These are phyloP conservation scores for Drosophila quadrilineata DNA, from an alignment of 1,140 invertebrate genomes.

Conservation along the genomic window DNA sequence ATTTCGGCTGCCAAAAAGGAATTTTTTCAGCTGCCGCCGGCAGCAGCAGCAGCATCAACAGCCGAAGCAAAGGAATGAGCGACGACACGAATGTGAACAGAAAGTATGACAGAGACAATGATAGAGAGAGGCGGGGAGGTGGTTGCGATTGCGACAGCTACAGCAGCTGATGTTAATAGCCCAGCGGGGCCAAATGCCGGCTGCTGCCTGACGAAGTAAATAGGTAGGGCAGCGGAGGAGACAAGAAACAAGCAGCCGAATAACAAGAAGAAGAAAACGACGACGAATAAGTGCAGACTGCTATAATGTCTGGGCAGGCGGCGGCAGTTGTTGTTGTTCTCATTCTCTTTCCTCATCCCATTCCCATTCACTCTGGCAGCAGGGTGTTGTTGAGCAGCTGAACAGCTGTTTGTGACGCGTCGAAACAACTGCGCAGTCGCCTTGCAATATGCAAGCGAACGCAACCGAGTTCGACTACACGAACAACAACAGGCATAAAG, in stretches of 20 bases:
- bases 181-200: slow-evolving; percentile 68
- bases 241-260: too few species aligned
- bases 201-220: slow-evolving; percentile 42
- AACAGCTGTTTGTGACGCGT: slow-evolving; percentile 65
- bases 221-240: too few species aligned
- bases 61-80: slow-evolving; percentile 1
- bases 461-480: slow-evolving; percentile 16
- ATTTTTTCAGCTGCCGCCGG: slow-evolving; percentile 71
- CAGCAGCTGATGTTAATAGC: slow-evolving; percentile 79
- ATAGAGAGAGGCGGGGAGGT: not conserved
- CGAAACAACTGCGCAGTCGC: slow-evolving; percentile 56
- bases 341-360: slow-evolving; percentile 33
- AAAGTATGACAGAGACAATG: too few species aligned
- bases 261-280: slow-evolving; percentile 25
- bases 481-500: slow-evolving; percentile 7
- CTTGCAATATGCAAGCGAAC: slow-evolving; percentile 41
- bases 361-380: too few species aligned
- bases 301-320: slow-evolving; percentile 51
- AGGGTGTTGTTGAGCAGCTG: slow-evolving; percentile 32
- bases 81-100: too few species aligned
- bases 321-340: slow-evolving; percentile 29
- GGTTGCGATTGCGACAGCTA: slow-evolving; percentile 30
- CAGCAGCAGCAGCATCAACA: slow-evolving; percentile 32
- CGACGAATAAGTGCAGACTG: slow-evolving; percentile 21
- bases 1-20: slow-evolving; percentile 65